These are phyloP conservation scores for Thaleichthys pacificus DNA, from an alignment of 2,797 vertebrate species.

Conservation along the genomic window DNA sequence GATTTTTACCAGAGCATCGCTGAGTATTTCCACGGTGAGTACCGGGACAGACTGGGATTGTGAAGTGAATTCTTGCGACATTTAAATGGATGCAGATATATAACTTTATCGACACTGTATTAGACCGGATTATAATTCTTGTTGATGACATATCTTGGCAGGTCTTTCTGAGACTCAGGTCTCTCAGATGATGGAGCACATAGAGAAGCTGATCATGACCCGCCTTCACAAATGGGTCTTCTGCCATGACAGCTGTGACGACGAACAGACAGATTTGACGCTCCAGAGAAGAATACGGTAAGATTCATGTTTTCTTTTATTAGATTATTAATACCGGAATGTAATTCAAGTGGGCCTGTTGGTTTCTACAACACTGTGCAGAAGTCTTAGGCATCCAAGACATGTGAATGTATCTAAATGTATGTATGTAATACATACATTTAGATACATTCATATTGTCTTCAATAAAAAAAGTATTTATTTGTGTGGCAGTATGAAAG, in stretches of 20 bases:
- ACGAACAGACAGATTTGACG: conserved; percentile 78
- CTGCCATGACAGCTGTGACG: conserved; percentile 79
- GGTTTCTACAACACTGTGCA: no score
- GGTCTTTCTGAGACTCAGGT: conserved; percentile 71
- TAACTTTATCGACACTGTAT: background rate
- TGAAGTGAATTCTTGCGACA: background rate
- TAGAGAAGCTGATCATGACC: conserved; percentile 83
- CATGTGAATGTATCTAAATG: no score
- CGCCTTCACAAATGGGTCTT: conserved; percentile 81
- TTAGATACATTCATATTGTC: no score
- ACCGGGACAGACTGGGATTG: conserved; percentile 3
- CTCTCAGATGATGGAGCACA: conserved; percentile 76
- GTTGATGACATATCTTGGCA: conserved; percentile 33
- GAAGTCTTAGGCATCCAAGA: no score
- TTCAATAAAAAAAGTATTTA: no score
- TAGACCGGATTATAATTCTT: background rate
- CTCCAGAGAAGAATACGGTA: conserved; percentile 79
- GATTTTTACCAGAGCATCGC: conserved; percentile 79
- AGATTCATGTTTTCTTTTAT: conserved; percentile 1
- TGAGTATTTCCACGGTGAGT: conserved; percentile 72
- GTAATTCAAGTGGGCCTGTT: no score
- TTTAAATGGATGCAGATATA: background rate
- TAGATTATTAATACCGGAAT: background rate
- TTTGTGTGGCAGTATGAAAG: no score
- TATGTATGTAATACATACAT: no score